phyloP scores from a whole-genome alignment of 2,113 vertebrate species.

The Calyptomena viridis region DNA sequence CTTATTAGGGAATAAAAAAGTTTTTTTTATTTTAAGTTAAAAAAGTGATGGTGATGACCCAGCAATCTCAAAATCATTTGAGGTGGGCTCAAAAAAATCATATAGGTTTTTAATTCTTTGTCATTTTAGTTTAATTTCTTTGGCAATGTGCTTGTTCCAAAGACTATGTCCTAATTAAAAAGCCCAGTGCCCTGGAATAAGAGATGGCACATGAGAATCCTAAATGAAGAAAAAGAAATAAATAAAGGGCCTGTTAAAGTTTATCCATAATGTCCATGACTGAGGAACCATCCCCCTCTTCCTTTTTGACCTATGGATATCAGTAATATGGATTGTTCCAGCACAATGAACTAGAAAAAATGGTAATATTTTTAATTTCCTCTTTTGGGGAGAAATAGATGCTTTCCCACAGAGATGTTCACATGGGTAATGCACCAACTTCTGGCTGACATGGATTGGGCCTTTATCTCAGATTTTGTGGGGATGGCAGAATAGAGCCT shows the following conservation, averaged over 20 bases:
- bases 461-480: constrained; percentile 18
- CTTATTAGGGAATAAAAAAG: neutral
- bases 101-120: neutral
- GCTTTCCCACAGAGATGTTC: constrained; percentile 10
- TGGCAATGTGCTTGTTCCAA: neutral
- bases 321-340: constrained; percentile 55
- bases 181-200: constrained; percentile 9
- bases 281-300: neutral
- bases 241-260: constrained; percentile 3
- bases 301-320: constrained; percentile 38
- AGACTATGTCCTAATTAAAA: constrained; percentile 41
- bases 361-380: constrained; percentile 66
- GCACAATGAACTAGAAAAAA: constrained; percentile 66
- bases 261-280: neutral
- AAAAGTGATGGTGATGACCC: neutral
- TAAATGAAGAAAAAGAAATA: constrained; percentile 46
- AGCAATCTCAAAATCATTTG: neutral
- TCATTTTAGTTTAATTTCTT: neutral
- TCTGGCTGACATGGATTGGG: neutral
- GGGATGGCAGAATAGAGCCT: neutral
- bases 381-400: constrained; percentile 43
- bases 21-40: neutral
- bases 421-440: neutral
- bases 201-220: neutral
- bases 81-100: neutral